Evolutionary conservation across 2,888 invertebrate genomes (phyloP), one percentile per base, ranked within the genome.

Genomic region (Nasonovia ribisnigri): DNA sequence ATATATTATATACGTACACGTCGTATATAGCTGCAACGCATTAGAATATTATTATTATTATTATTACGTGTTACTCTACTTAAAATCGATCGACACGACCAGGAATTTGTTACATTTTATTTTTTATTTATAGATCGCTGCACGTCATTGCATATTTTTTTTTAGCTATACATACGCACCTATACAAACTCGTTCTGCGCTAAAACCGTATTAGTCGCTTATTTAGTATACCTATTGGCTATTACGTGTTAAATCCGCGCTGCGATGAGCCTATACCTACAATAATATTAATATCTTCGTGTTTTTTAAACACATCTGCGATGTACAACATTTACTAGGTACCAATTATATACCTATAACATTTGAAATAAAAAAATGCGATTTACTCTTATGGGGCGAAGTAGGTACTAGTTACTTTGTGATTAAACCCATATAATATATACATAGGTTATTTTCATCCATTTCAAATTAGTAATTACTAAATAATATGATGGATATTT

Each of bases 111-210:
- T 84, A 43, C 10, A 42, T 84, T 43, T 84, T 36, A 5, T 43
- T 84, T 84, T 43, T 84, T 84, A 84, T 84, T 84, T 84, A 84
- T 84, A 84, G 84, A 84, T 43, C 43, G 8, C 36, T 36, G 77
- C 84, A 43, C 13, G 43, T 43, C 43, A 43, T 26, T 84, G 84
- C 77, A 77, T 84, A 43, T 84, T 84, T 43, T 84, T 84, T 42
- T 29, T 84, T 84, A 29, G 43, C 84, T 29, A 43, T 10, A 29
- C 3, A 29, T 26, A 42, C 84, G 43, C 77, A 77, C 36, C 77
- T 77, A 57, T 24, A 36, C 77, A 77, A 36, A 77, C 77, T 36
- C 20, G 77, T 77, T 36, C 20, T 77, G 77, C 36, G 77, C 36
- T 36, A 77, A 20, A 77, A 36, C 36, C 77, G 77, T 77, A 77